These are phyloP conservation scores for Atta colombica DNA, from an alignment of 1,140 invertebrate species.

Conservation along the genomic window DNA sequence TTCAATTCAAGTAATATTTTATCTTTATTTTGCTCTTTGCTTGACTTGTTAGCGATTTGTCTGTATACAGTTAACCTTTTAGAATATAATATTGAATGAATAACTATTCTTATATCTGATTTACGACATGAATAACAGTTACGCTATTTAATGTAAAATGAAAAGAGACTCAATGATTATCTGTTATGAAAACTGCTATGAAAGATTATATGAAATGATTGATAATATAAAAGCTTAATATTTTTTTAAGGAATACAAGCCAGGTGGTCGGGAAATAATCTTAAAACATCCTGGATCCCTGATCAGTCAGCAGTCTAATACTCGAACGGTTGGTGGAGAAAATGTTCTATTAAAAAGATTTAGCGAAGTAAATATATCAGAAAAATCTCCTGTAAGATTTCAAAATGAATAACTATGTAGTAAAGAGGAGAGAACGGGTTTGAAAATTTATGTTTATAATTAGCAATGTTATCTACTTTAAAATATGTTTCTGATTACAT, in stretches of 20 bases:
- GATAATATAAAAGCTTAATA: slow-evolving; percentile 20
- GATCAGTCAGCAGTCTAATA: slow-evolving; percentile 77
- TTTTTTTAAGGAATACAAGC: slow-evolving; percentile 92
- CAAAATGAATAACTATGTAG: neutral
- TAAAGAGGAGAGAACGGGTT: neutral
- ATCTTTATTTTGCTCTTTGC: neutral
- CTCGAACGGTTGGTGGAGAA: slow-evolving; percentile 82
- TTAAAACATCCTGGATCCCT: slow-evolving; percentile 91
- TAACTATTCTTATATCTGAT: neutral
- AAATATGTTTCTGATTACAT: neutral
- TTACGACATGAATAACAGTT: neutral
- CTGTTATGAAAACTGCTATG: neutral
- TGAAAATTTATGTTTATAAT: slow-evolving; percentile 1
- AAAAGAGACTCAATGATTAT: neutral
- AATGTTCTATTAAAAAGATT: slow-evolving; percentile 90
- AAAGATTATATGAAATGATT: slow-evolving; percentile 1
- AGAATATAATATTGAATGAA: neutral
- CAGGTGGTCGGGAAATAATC: slow-evolving; percentile 94
- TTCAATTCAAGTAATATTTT: neutral
- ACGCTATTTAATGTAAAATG: neutral
- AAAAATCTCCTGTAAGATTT: slow-evolving; percentile 85
- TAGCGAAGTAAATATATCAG: slow-evolving; percentile 91
- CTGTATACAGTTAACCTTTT: neutral
- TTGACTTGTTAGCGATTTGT: neutral
- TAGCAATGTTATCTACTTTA: slow-evolving; percentile 6